A percentile compares a stretch with the other conserved stretches of the same genome.
phyloP scores from a whole-genome alignment of 2,797 vertebrate species.

The Scarus forsteni region DNA sequence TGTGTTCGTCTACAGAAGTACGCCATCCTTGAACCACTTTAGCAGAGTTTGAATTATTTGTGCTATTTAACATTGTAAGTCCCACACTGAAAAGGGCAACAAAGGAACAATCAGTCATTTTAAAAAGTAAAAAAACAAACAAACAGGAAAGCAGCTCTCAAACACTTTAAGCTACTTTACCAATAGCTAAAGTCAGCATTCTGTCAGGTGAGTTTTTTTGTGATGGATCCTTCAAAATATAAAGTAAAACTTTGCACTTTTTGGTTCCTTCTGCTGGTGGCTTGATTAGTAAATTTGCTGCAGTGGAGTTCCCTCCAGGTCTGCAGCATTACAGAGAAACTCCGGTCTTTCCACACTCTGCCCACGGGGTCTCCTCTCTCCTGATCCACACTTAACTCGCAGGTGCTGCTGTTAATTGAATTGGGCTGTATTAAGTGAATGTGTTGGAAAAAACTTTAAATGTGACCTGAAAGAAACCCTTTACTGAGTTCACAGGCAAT shows the following conservation, averaged over 20 bases:
- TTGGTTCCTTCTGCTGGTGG: constrained; percentile 20
- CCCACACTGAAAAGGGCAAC: too few species aligned
- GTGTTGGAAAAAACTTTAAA: constrained; percentile 13
- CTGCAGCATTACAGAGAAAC: constrained; percentile 31
- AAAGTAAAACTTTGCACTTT: constrained; percentile 4
- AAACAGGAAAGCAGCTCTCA: neutral
- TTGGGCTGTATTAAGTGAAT: neutral
- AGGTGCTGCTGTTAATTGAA: constrained; percentile 24
- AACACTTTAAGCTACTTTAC: neutral
- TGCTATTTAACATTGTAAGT: too few species aligned
- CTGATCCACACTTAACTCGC: constrained; percentile 19
- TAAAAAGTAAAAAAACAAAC: too few species aligned
- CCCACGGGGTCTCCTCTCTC: constrained; percentile 18
- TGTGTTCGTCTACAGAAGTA: too few species aligned
- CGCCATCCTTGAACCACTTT: too few species aligned
- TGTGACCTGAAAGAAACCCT: constrained; percentile 14
- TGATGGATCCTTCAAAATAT: constrained; percentile 17
- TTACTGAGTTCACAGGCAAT: neutral
- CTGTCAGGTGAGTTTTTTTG: constrained; percentile 39
- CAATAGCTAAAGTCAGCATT: constrained; percentile 14
- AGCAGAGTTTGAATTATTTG: too few species aligned
- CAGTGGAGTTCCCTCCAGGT: constrained; percentile 39
- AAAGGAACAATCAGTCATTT: too few species aligned
- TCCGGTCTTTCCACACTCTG: constrained; percentile 9
- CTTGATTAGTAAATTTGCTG: constrained; percentile 54